Conservation (phyloP, 2,888 invertebrate species). For the Melanotus villosus region DNA sequence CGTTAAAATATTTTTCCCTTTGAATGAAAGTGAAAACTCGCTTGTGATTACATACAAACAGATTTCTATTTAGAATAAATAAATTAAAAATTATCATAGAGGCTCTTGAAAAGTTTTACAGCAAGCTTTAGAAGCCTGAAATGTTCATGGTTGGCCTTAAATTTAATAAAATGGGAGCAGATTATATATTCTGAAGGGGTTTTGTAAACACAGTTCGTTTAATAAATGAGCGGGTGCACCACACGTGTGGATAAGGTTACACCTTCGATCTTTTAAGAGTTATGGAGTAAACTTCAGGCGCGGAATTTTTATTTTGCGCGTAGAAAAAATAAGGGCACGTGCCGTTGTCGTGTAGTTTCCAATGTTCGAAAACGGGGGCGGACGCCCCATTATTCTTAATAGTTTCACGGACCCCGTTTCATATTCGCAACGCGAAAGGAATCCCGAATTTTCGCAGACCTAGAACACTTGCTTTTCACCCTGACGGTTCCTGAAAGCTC, state of each 20-base stretch:
- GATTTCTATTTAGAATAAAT: too few relatives aligned
- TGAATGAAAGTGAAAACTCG: conserved; percentile 4
- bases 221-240: not conserved
- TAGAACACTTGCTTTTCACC: conserved; percentile 9
- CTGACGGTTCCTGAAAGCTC: conserved; percentile 14
- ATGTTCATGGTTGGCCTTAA: too few relatives aligned
- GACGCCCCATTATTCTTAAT: conserved; percentile 16
- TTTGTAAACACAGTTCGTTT: not conserved
- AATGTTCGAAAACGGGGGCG: conserved; percentile 3
- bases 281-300: not conserved
- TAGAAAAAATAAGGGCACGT: conserved; percentile 10
- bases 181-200: too few relatives aligned
- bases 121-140: not conserved
- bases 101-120: too few relatives aligned
- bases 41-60: too few relatives aligned
- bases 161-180: too few relatives aligned
- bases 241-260: too few relatives aligned
- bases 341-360: conserved; percentile 1
- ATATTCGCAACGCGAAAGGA: conserved; percentile 14
- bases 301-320: conserved; percentile 2
- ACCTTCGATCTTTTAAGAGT: not conserved
- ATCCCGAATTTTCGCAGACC: conserved; percentile 2
- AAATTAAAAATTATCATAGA: too few relatives aligned
- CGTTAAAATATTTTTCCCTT: not conserved
- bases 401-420: conserved; percentile 11